Conservation (phyloP, 2,888 invertebrate species). For the Tinea pellionella region DNA sequence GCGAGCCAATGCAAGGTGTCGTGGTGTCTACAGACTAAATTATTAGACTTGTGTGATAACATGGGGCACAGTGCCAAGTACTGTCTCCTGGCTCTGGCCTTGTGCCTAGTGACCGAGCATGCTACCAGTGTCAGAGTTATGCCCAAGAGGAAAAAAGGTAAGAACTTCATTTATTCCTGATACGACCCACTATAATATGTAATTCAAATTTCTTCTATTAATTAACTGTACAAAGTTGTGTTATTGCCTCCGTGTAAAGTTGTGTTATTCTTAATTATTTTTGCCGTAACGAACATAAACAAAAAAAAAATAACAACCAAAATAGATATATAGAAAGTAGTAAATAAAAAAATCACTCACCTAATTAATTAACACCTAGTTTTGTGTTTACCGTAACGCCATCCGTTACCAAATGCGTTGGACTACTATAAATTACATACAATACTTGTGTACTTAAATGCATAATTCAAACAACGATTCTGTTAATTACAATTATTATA, state of each 20-base stretch:
- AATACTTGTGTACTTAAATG: neutral
- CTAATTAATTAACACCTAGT: conserved; percentile 13
- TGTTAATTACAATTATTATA: no score
- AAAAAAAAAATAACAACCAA: neutral
- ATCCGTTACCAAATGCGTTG: neutral
- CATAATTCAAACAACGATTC: neutral
- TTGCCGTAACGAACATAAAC: neutral
- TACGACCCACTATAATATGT: no score
- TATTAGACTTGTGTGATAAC: conserved; percentile 15
- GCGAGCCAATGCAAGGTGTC: conserved; percentile 7
- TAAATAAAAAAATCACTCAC: neutral
- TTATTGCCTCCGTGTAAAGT: neutral
- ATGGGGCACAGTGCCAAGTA: conserved; percentile 66
- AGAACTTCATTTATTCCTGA: conserved; percentile 17
- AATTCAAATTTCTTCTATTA: neutral
- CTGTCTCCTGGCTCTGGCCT: conserved; percentile 60
- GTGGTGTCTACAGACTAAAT: conserved; percentile 4
- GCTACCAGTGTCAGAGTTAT: conserved; percentile 67
- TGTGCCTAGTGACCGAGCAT: conserved; percentile 62
- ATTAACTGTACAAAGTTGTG: neutral
- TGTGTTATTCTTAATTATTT: neutral
- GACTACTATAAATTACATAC: neutral
- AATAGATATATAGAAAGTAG: neutral
- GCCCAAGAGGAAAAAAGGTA: conserved; percentile 71
- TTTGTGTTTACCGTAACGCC: conserved; percentile 10